Evolutionary conservation across 1,140 invertebrate genomes (phyloP).

Genomic region (Lepidurus apus): DNA sequence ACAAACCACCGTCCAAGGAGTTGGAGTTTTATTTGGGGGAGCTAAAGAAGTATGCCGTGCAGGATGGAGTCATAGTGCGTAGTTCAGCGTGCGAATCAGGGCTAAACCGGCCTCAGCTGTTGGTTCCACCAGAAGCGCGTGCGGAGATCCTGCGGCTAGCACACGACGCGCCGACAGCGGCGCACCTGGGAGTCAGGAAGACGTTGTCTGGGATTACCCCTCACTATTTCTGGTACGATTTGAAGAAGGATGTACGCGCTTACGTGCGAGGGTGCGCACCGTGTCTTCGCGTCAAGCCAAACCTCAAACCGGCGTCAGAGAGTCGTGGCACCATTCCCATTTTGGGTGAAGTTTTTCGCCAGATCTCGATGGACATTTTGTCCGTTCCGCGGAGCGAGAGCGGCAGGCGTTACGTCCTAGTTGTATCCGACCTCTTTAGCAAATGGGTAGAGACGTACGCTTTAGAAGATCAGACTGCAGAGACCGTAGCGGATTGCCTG

Average conservation of each 20-base stretch:
- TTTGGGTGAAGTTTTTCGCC: background rate
- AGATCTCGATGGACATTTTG: background rate
- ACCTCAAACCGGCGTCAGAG: background rate
- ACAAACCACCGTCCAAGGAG: background rate
- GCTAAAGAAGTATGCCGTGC: background rate
- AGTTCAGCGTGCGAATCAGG: background rate
- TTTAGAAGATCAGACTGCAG: conserved; percentile 24
- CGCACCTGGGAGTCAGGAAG: background rate
- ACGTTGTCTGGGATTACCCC: background rate
- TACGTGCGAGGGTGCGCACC: background rate
- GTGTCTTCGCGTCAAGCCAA: background rate
- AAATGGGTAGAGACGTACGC: background rate
- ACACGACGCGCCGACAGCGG: background rate
- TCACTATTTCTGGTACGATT: background rate
- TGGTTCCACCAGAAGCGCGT: background rate
- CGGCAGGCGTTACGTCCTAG: conserved; percentile 17
- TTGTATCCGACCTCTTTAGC: conserved; percentile 8
- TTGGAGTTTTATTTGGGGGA: conserved; percentile 1
- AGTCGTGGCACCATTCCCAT: background rate
- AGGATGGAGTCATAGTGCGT: background rate
- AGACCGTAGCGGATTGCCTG: conserved; percentile 14
- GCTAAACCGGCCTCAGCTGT: background rate
- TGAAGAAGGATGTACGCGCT: background rate
- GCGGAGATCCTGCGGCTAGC: background rate
- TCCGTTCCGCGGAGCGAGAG: background rate